Conservation (phyloP, 2,113 vertebrate genomes). For the Neomonachus schauinslandi region DNA sequence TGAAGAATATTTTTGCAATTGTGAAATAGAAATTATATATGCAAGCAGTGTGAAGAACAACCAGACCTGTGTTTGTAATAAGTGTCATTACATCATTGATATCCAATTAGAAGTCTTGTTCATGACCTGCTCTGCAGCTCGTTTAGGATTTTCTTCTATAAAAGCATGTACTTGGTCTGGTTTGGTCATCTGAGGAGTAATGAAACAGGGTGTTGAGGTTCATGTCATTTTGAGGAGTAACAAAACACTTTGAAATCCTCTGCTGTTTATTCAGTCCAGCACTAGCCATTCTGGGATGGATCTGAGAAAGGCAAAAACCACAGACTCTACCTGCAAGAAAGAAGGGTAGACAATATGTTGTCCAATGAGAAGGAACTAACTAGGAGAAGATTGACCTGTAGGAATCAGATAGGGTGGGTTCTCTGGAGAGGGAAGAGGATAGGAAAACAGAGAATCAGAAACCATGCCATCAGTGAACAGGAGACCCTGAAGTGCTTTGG, state of each 20-base stretch:
- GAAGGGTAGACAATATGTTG: background rate
- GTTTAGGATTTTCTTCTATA: slow-evolving; percentile 1
- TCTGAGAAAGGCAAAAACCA: slow-evolving; percentile 8
- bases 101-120: slow-evolving; percentile 31
- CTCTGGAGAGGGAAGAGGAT: background rate
- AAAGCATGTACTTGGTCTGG: background rate
- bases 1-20: slow-evolving; percentile 75
- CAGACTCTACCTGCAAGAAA: background rate
- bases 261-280: background rate
- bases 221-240: background rate
- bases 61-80: slow-evolving; percentile 17
- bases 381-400: background rate
- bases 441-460: background rate
- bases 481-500: background rate
- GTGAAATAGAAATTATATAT: slow-evolving; percentile 70
- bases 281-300: background rate
- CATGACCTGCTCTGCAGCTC: slow-evolving; percentile 30
- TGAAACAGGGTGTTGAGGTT: background rate
- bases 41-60: slow-evolving; percentile 55
- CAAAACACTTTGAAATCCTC: background rate
- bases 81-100: slow-evolving; percentile 55
- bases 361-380: background rate
- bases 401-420: background rate
- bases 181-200: background rate
- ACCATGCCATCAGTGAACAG: background rate